phyloP scores from a whole-genome alignment of 2,113 vertebrate genomes.

The Forbesichthys papilliferus region DNA sequence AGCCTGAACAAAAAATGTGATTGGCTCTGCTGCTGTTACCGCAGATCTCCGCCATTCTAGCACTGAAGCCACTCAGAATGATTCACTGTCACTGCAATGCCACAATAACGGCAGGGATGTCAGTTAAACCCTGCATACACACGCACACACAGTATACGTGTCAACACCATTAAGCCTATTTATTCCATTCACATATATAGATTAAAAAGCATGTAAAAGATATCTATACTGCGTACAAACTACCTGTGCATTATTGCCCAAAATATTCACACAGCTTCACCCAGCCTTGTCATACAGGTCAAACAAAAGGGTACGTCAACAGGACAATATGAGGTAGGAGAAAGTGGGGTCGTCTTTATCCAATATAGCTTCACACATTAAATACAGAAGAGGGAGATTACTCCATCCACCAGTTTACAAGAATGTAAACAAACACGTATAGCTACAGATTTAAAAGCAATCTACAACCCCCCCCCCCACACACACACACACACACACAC shows the following conservation, averaged over 20 bases:
- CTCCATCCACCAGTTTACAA: slow-evolving; percentile 51
- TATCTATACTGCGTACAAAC: too few species aligned
- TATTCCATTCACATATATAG: too few species aligned
- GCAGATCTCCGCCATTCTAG: slow-evolving; percentile 9
- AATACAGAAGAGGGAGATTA: slow-evolving; percentile 20
- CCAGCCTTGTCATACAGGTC: background rate
- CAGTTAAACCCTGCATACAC: slow-evolving; percentile 12
- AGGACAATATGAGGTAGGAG: slow-evolving; percentile 9
- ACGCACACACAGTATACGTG: background rate
- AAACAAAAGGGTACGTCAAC: slow-evolving; percentile 1
- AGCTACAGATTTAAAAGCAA: slow-evolving; percentile 23
- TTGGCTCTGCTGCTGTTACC: slow-evolving; percentile 52
- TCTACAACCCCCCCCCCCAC: slow-evolving; percentile 48
- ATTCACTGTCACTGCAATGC: slow-evolving; percentile 65
- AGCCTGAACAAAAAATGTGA: slow-evolving; percentile 70
- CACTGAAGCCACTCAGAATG: slow-evolving; percentile 58
- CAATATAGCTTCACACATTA: slow-evolving; percentile 15
- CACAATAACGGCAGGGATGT: slow-evolving; percentile 50
- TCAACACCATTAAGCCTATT: background rate
- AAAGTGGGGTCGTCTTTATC: slow-evolving; percentile 27
- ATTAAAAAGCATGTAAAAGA: too few species aligned
- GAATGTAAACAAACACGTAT: slow-evolving; percentile 77
- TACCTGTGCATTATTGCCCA: slow-evolving; percentile 11
- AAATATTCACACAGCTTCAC: background rate
- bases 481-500: slow-evolving; percentile 20